phyloP scores from a whole-genome alignment of 2,888 invertebrate species.

The Parthenolecanium corni region DNA sequence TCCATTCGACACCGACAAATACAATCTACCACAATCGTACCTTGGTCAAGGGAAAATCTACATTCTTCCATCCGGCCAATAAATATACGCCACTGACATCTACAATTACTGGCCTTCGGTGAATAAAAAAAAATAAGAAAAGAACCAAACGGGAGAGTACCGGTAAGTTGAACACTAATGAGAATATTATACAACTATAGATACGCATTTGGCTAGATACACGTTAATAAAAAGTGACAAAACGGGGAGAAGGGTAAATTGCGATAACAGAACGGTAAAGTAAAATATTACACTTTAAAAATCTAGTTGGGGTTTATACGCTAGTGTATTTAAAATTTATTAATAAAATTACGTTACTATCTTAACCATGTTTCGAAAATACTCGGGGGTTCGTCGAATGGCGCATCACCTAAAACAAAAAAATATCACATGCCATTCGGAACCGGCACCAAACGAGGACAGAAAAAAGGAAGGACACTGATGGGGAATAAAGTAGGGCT shows the following conservation, averaged over 20 bases:
- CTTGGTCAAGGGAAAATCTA: not conserved
- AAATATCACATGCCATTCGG: conserved; percentile 24
- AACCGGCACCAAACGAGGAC: not conserved
- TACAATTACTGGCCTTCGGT: not conserved
- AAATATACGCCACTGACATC: not conserved
- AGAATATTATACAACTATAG: not conserved
- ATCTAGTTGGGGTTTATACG: not conserved
- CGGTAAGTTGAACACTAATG: not conserved
- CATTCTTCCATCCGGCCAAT: not conserved
- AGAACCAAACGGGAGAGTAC: not conserved
- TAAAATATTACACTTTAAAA: not conserved
- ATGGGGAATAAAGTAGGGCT: no score
- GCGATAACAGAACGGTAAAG: not conserved
- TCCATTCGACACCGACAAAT: no score
- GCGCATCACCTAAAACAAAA: conserved; percentile 17
- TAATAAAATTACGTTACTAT: not conserved
- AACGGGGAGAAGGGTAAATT: not conserved
- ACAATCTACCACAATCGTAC: not conserved
- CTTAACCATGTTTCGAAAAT: not conserved
- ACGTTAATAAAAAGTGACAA: not conserved
- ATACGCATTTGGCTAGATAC: not conserved
- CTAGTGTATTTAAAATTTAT: not conserved
- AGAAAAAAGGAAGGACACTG: no score
- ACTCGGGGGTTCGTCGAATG: not conserved
- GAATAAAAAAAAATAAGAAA: not conserved